Evolutionary conservation across 2,113 vertebrate genomes (phyloP), one percentile per base, ranked within the genome.

Genomic region (Limanda limanda): DNA sequence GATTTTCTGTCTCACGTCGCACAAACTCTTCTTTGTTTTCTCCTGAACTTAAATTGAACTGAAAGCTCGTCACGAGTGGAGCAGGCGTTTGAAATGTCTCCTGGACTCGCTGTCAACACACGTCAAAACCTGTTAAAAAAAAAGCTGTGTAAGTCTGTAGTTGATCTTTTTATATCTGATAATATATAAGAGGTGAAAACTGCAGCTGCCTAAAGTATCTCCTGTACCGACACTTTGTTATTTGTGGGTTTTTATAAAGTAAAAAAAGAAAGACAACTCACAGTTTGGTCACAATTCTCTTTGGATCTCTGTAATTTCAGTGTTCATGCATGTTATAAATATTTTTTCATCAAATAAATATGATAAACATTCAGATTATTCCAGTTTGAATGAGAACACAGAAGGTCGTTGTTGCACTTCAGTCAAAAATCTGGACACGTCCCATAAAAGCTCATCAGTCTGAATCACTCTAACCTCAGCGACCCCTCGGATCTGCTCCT

Each of bases 361-460:
- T 11, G 47, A 57, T 67, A 65, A 66, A 21, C 20, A 21, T 55
- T 52, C 37, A 61, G 21, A 57, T 68, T 4, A 52, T 12, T 66
- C 18, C 25, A 42, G 8, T 27, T 35, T 24, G 10, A n/a, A 51
- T 24, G 11, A n/a, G 17, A 24, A 37, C 5, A 35, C 45, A 47
- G 11, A 10, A 57, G 10, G 7, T 81, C 18, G 67, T 51, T 52
- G 1, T 40, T 10, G 47, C 25, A 31, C 65, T 79, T 69, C 62
- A 79, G 57, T 76, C 42, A 27, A 2, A 71, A 8, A 56, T 60
- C 63, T 61, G 45, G 48, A 56, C 17, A 54, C 55, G 40, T 3
- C 10, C 11, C 40, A 42, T 3, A 58, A 59, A 37, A 25, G 11
- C 0, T 37, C 35, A 40, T 18, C 15, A 37, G 21, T 21, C 6